Conservation (phyloP, 2,113 vertebrate genomes). For the Epinephelus moara region DNA sequence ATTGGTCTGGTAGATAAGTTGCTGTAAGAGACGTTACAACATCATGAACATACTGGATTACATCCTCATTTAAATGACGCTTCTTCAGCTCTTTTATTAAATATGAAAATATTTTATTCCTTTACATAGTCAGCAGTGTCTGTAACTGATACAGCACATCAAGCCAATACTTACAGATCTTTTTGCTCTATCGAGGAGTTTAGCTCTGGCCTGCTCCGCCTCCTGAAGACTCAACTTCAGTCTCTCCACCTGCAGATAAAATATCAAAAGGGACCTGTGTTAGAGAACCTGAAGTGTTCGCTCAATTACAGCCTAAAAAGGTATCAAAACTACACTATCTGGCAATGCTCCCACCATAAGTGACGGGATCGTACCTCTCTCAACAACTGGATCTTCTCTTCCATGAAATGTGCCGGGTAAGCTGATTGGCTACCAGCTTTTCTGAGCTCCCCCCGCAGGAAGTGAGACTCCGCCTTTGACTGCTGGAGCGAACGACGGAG, state of each 20-base stretch:
- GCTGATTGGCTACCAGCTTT: conserved; percentile 48
- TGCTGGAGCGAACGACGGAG: conserved; percentile 74
- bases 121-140: neutral
- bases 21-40: conserved; percentile 74
- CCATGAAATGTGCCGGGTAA: conserved; percentile 54
- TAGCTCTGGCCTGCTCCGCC: conserved; percentile 71
- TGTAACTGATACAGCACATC: neutral
- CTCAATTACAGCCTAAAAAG: neutral
- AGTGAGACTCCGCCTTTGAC: conserved; percentile 72
- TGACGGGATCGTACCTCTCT: conserved; percentile 72
- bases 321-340: neutral
- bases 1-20: conserved; percentile 87
- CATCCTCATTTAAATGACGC: neutral
- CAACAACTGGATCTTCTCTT: conserved; percentile 80
- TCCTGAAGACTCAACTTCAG: conserved; percentile 78
- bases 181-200: conserved; percentile 83
- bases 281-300: neutral
- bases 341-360: neutral
- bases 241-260: conserved; percentile 77
- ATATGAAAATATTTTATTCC: neutral
- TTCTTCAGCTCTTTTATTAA: neutral
- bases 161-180: conserved; percentile 77
- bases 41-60: neutral
- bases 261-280: neutral
- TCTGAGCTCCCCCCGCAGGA: conserved; percentile 74